Percentiles rank a stretch among this genome's conserved stretches.
Conservation (phyloP, 2,113 vertebrate genomes). For the Indri indri region DNA sequence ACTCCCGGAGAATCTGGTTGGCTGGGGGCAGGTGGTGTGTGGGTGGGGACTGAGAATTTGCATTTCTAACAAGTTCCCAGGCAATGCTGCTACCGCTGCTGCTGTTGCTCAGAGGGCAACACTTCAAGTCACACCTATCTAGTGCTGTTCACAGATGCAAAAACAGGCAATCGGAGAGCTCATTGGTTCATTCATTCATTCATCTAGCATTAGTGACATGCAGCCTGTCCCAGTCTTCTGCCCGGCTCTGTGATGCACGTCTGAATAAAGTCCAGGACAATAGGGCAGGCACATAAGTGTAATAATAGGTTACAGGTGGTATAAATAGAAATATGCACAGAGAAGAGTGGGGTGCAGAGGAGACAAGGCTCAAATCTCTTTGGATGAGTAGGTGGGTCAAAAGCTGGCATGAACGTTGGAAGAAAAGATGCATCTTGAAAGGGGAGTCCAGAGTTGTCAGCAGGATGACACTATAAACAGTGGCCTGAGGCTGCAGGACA, state of each 20-base stretch:
- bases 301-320: neutral
- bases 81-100: neutral
- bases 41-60: neutral
- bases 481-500: neutral
- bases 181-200: neutral
- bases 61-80: neutral
- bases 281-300: neutral
- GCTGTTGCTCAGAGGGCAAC: neutral
- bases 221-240: neutral
- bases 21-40: neutral
- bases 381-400: neutral
- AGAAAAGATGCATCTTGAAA: neutral
- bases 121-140: neutral
- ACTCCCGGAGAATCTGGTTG: neutral
- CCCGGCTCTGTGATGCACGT: neutral
- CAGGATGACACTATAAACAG: neutral
- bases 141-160: neutral
- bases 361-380: neutral
- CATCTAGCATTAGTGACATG: neutral
- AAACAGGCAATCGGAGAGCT: neutral
- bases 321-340: neutral
- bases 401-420: neutral
- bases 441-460: neutral
- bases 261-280: neutral
- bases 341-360: neutral